These are phyloP conservation scores for Cebus imitator DNA, from an alignment of 2,113 vertebrate species.

Conservation along the genomic window DNA sequence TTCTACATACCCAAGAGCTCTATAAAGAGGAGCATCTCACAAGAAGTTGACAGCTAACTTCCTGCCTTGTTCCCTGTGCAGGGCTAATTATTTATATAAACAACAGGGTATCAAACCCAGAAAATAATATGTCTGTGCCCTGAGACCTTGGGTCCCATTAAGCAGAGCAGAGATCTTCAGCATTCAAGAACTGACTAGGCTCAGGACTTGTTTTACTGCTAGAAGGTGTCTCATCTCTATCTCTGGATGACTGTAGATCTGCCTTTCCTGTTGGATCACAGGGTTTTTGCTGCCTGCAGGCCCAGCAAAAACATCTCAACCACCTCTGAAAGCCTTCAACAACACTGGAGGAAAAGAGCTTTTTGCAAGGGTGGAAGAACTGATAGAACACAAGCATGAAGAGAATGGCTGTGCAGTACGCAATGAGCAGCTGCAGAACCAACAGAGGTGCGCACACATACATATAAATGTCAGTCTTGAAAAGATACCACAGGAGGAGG, in stretches of 20 bases:
- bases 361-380: constrained; percentile 96
- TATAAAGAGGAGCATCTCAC: constrained; percentile 38
- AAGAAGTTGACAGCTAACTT: constrained; percentile 37
- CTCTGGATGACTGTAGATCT: constrained; percentile 72
- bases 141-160: constrained; percentile 69
- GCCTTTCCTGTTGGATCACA: constrained; percentile 71
- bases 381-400: constrained; percentile 99
- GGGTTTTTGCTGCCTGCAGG: constrained; percentile 71
- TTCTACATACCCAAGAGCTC: constrained; percentile 22
- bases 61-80: constrained; percentile 30
- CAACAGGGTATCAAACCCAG: constrained; percentile 39
- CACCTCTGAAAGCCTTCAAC: constrained; percentile 87
- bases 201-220: constrained; percentile 77
- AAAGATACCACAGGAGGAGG: constrained; percentile 93
- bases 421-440: constrained; percentile 90
- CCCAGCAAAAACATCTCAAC: constrained; percentile 85
- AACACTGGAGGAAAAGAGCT: constrained; percentile 93
- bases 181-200: constrained; percentile 80
- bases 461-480: constrained; percentile 92
- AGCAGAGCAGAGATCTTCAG: constrained; percentile 82
- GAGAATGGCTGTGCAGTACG: constrained; percentile 90
- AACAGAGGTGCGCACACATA: constrained; percentile 91
- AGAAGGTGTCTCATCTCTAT: constrained; percentile 60
- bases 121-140: constrained; percentile 55
- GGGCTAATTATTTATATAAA: constrained; percentile 14